phyloP scores from a whole-genome alignment of 2,888 invertebrate species.

The Galerucella calmariensis region DNA sequence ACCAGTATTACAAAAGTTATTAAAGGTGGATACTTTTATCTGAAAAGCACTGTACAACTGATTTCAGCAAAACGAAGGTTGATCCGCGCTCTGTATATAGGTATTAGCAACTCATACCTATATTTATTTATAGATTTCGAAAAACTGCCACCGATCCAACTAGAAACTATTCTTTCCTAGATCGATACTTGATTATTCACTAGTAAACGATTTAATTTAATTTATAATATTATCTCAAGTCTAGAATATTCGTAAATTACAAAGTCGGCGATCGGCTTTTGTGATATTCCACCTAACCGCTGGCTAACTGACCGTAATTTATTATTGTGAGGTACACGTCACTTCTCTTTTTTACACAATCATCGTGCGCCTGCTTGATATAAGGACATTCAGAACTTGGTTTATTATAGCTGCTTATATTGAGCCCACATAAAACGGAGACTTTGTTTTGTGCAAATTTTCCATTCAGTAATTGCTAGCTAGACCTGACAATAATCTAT shows the following conservation, averaged over 20 bases:
- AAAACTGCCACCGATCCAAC: slow-evolving; percentile 11
- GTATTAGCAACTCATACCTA: neutral
- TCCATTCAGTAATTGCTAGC: slow-evolving; percentile 2
- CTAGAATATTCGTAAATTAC: slow-evolving; percentile 56
- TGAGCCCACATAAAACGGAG: slow-evolving; percentile 19
- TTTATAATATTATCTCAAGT: slow-evolving; percentile 48
- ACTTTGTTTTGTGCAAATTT: slow-evolving; percentile 26
- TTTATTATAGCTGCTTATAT: slow-evolving; percentile 32
- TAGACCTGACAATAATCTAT: neutral
- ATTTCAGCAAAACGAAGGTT: too few species aligned
- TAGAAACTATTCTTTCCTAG: slow-evolving; percentile 29
- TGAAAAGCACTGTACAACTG: too few species aligned
- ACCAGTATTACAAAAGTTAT: too few species aligned
- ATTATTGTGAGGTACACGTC: slow-evolving; percentile 54
- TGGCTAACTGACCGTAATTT: slow-evolving; percentile 55
- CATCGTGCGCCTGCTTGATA: slow-evolving; percentile 50
- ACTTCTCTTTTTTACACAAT: slow-evolving; percentile 53
- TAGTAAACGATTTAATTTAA: slow-evolving; percentile 47
- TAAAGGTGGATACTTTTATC: too few species aligned
- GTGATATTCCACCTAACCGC: slow-evolving; percentile 55
- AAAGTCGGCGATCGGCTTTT: slow-evolving; percentile 56
- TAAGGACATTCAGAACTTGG: slow-evolving; percentile 37
- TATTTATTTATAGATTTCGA: slow-evolving; percentile 4
- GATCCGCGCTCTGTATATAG: too few species aligned
- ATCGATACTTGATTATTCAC: slow-evolving; percentile 38